These are phyloP conservation scores for Callipepla squamata DNA, from an alignment of 2,113 vertebrate genomes.

Conservation along the genomic window DNA sequence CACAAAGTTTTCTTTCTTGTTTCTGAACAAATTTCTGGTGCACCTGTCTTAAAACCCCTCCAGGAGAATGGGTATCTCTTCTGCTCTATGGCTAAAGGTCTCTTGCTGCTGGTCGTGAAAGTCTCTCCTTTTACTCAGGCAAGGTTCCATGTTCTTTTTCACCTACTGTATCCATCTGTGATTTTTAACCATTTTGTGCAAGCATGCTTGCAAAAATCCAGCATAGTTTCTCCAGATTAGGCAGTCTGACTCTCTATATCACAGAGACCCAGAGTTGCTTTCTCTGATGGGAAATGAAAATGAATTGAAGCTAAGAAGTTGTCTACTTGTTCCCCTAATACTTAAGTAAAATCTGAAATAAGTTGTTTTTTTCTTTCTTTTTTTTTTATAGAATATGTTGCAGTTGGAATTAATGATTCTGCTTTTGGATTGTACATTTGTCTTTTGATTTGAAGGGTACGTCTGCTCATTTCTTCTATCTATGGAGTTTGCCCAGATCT, in stretches of 20 bases:
- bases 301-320: not conserved
- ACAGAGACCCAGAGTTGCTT: not conserved
- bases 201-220: not conserved
- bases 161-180: not conserved
- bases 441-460: not conserved
- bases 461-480: not conserved
- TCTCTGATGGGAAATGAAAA: not conserved
- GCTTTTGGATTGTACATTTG: not conserved
- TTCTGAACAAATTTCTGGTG: not conserved
- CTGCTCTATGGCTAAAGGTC: not conserved
- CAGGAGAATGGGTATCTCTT: not conserved
- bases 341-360: not conserved
- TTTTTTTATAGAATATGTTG: not conserved
- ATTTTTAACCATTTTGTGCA: not conserved
- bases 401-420: not conserved
- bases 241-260: not conserved
- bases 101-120: not conserved
- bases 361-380: no score
- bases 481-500: not conserved
- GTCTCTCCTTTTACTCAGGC: not conserved
- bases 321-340: not conserved
- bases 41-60: not conserved
- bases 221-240: not conserved
- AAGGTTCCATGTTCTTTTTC: not conserved
- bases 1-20: not conserved